phyloP scores from a whole-genome alignment of 2,888 invertebrate species.

The Diaperis boleti region DNA sequence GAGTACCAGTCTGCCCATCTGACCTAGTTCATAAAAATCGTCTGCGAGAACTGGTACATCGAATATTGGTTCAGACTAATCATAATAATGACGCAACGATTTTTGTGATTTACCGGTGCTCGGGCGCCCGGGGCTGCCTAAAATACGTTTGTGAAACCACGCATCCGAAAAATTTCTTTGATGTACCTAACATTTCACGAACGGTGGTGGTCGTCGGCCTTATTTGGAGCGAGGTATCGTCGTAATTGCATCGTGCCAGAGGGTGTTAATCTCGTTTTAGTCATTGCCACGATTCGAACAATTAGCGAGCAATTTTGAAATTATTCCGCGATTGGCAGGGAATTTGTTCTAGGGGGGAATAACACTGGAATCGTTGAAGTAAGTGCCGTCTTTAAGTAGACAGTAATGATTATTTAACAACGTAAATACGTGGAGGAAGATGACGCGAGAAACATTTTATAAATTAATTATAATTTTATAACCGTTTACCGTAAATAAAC shows the following conservation, averaged over 20 bases:
- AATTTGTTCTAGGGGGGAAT: too few relatives aligned
- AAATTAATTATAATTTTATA: too few relatives aligned
- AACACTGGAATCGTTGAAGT: neutral
- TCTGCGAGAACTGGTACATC: slow-evolving; percentile 43
- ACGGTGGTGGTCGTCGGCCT: slow-evolving; percentile 26
- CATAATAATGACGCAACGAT: slow-evolving; percentile 19
- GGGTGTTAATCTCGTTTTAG: slow-evolving; percentile 19
- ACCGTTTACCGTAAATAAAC: too few relatives aligned
- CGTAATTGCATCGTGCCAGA: slow-evolving; percentile 6
- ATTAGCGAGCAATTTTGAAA: slow-evolving; percentile 10
- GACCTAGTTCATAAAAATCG: slow-evolving; percentile 43
- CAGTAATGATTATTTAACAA: too few relatives aligned
- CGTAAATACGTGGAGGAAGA: too few relatives aligned
- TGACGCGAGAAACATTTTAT: too few relatives aligned
- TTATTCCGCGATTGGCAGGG: slow-evolving; percentile 11
- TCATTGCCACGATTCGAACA: slow-evolving; percentile 6
- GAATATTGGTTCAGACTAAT: slow-evolving; percentile 39
- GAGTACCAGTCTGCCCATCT: slow-evolving; percentile 21
- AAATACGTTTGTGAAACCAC: slow-evolving; percentile 14
- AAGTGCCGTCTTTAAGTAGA: too few relatives aligned
- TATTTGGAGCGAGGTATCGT: slow-evolving; percentile 11
- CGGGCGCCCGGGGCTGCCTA: slow-evolving; percentile 24
- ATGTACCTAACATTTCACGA: slow-evolving; percentile 35
- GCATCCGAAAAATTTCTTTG: slow-evolving; percentile 25
- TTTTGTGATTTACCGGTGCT: slow-evolving; percentile 19